Conservation (phyloP, 2,113 vertebrate species). For the Microtus richardsoni region DNA sequence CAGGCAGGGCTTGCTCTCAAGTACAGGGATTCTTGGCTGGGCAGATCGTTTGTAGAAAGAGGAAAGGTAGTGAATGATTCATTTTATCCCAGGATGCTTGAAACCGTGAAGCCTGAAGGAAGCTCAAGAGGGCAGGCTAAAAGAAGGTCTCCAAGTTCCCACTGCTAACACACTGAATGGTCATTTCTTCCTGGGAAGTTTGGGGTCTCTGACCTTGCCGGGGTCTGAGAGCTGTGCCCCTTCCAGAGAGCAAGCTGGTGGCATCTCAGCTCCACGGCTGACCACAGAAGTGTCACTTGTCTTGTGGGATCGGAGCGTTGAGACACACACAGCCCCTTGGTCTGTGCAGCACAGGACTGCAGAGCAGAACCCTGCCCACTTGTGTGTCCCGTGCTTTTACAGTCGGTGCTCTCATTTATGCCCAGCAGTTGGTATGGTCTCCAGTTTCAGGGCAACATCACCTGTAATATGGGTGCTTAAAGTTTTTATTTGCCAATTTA, state of each 20-base stretch:
- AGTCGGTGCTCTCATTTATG: too few relatives aligned
- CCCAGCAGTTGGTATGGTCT: background rate
- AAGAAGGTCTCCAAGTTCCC: background rate
- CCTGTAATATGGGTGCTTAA: background rate
- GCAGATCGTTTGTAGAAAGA: background rate
- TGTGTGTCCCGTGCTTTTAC: background rate
- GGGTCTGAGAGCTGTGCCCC: background rate
- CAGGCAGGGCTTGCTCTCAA: accelerated
- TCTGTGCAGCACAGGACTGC: background rate
- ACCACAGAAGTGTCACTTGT: background rate
- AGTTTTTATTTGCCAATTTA: constrained; percentile 57
- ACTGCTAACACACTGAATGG: background rate
- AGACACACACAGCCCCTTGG: background rate
- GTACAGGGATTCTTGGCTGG: background rate
- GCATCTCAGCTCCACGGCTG: background rate
- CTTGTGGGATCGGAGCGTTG: background rate
- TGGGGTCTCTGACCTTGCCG: background rate
- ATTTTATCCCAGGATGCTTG: background rate
- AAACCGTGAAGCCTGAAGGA: background rate
- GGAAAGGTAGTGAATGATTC: background rate
- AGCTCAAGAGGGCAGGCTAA: background rate
- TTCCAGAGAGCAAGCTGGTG: background rate
- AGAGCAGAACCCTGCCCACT: accelerated
- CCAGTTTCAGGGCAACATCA: background rate
- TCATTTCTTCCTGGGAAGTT: background rate